Evolutionary conservation across 92 coral and sea anemone species (phyloP), one percentile per base, ranked within the genome.

Genomic region (Galaxea fascicularis): DNA sequence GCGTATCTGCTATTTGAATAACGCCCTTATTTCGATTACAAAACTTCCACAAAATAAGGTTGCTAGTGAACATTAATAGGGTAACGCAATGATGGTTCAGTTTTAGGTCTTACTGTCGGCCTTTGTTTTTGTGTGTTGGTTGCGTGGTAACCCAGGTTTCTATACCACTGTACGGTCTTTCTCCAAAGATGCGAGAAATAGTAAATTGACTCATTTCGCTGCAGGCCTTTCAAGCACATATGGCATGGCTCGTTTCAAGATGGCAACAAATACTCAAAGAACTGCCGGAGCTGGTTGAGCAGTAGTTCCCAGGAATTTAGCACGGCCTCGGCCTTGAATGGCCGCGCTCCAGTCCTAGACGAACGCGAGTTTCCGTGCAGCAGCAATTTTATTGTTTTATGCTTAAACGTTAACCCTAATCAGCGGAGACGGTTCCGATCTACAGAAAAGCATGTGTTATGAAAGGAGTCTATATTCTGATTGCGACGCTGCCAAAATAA

Each of bases 181-280:
- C n/a, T n/a, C n/a, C n/a, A 73, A 1, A 21, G 70, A 20, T 16
- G 59, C 41, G 6, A 20, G 3, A 4, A 22, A n/a, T 21, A 29
- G n/a, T 47, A 18, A 10, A 18, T 51, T 67, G 49, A 74, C 28
- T 28, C 7, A 16, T 26, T 13, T 65, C 14, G 13, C 54, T 59
- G 10, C 92, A 94, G 99, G 99, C 89, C 94, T 10, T 75, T 72
- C 17, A 94, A 92, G 73, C 85, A 94, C 78, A 90, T 88, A 66
- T 96, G 99, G 99, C 99, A 96, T 39, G 99, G 98, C 12, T 96
- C 99, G 39, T 60, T 85, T 18, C 74, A 81, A 27, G 77, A 89
- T 70, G 99, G 99, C 66, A 72, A 87, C 44, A 84, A 84, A 66
- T 82, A 87, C 54, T 59, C 86, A 0, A 76, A 83, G 4, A 94